These are phyloP conservation scores for Pangasianodon gigas DNA, from an alignment of 2,113 vertebrate genomes.

Conservation along the genomic window DNA sequence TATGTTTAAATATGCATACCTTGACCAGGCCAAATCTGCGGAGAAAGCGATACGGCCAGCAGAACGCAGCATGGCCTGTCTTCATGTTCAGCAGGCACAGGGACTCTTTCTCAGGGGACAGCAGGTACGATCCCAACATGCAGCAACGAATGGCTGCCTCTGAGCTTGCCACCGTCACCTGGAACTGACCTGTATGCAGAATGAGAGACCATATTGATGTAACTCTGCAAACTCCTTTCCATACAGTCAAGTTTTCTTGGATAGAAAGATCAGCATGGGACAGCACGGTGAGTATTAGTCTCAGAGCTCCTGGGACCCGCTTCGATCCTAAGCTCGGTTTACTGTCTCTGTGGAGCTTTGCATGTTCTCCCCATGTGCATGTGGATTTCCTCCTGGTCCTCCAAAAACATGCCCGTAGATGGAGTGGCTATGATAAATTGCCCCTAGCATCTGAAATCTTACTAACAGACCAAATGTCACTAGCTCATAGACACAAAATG, in stretches of 20 bases:
- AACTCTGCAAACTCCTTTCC: not conserved
- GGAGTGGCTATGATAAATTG: not conserved
- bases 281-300: not conserved
- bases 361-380: not conserved
- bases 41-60: slow-evolving; percentile 83
- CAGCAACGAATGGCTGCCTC: slow-evolving; percentile 76
- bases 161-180: slow-evolving; percentile 74
- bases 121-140: slow-evolving; percentile 76
- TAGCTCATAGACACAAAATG: not conserved
- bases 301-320: not conserved
- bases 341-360: not conserved
- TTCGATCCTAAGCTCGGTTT: not conserved
- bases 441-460: not conserved
- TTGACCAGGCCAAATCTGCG: slow-evolving; percentile 84
- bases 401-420: not conserved
- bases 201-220: not conserved
- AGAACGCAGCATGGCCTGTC: slow-evolving; percentile 64
- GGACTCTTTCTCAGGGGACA: slow-evolving; percentile 69
- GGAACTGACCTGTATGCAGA: slow-evolving; percentile 69
- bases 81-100: slow-evolving; percentile 69
- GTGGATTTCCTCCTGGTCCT: not conserved
- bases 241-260: not conserved
- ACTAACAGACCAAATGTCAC: not conserved
- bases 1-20: slow-evolving; percentile 66
- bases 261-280: not conserved